Conservation (phyloP, 2,888 invertebrate species). For the Mylabris sibirica region DNA sequence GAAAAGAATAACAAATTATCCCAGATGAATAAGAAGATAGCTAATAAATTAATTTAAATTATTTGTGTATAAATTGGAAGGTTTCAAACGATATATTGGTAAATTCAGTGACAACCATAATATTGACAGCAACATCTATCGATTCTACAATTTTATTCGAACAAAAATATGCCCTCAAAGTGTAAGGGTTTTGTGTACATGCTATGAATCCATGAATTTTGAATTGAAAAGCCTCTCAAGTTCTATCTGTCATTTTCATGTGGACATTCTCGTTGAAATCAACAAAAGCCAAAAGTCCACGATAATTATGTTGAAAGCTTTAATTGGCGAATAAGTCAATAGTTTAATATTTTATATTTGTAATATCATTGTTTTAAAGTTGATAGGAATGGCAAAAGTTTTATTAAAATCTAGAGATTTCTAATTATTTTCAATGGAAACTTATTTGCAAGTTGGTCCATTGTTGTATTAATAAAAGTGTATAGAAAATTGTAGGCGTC, state of each 20-base stretch:
- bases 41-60: not conserved
- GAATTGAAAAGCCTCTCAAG: slow-evolving; percentile 20
- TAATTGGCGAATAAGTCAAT: not conserved
- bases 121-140: not conserved
- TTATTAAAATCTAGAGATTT: not conserved
- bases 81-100: not conserved
- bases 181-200: not conserved
- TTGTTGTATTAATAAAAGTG: not conserved
- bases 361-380: not conserved
- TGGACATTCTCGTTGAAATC: slow-evolving; percentile 2
- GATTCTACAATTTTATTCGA: not conserved
- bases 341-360: not conserved
- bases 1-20: not conserved
- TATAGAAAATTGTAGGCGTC: slow-evolving; percentile 1
- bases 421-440: not conserved
- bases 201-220: slow-evolving; percentile 2
- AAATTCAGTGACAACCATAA: not conserved
- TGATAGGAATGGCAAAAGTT: not conserved
- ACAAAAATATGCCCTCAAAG: not conserved
- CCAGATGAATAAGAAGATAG: not conserved
- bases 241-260: slow-evolving; percentile 22
- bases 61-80: not conserved
- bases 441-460: not conserved
- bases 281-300: not conserved
- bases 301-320: not conserved